A percentile compares a stretch with the other conserved stretches of the same genome.
phyloP scores from a whole-genome alignment of 2,113 vertebrate species.

The Bungarus multicinctus region DNA sequence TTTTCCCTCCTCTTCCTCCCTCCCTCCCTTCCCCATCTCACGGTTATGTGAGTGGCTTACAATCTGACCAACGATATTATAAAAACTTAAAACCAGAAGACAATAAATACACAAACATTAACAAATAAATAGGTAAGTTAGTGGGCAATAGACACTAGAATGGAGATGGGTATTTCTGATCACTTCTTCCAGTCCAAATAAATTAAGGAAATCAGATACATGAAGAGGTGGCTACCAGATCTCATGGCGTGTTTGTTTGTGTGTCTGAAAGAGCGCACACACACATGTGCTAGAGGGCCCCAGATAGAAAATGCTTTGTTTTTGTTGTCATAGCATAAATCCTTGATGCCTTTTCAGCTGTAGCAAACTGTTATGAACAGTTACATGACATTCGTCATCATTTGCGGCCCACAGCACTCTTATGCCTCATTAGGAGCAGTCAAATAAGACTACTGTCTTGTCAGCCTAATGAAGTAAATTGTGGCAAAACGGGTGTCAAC shows the following conservation, averaged over 20 bases:
- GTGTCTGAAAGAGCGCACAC: too few species aligned
- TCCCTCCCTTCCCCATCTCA: too few species aligned
- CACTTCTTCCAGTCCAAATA: background rate
- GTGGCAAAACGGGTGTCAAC: constrained; percentile 22
- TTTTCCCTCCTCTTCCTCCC: too few species aligned
- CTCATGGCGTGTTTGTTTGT: background rate
- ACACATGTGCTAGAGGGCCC: background rate
- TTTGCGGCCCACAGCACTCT: constrained; percentile 10
- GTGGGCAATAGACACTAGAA: too few species aligned
- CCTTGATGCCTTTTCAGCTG: background rate
- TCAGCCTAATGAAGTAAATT: background rate
- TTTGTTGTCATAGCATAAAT: constrained; percentile 25
- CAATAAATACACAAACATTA: too few species aligned
- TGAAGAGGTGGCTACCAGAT: background rate
- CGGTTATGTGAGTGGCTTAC: too few species aligned
- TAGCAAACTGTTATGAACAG: constrained; percentile 34
- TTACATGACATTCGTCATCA: constrained; percentile 44
- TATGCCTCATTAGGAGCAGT: constrained; percentile 27
- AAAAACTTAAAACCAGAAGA: too few species aligned
- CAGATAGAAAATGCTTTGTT: background rate
- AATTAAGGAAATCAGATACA: background rate
- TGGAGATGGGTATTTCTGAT: too few species aligned
- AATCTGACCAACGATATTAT: too few species aligned
- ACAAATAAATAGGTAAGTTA: too few species aligned
- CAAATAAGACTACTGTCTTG: constrained; percentile 17